Evolutionary conservation across 2,888 invertebrate species (phyloP).

Genomic region (Synanthedon vespiformis): DNA sequence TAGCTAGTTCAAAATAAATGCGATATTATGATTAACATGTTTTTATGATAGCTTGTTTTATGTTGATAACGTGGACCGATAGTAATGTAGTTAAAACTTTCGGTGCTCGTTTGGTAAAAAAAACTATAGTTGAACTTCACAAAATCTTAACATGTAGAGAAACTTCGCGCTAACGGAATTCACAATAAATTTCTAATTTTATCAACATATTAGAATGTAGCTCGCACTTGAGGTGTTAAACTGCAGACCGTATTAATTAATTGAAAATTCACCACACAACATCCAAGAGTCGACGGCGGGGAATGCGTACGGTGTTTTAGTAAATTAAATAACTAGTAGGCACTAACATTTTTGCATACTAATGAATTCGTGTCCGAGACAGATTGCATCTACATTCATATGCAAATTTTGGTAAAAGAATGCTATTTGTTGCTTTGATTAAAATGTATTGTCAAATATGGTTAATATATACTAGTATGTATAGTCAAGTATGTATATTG

Average conservation of each 20-base stretch:
- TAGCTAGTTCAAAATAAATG: too few species aligned
- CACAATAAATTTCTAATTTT: too few species aligned
- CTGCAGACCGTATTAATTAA: slow-evolving; percentile 10
- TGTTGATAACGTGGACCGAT: too few species aligned
- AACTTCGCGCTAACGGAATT: too few species aligned
- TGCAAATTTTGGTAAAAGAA: neutral
- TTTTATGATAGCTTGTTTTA: too few species aligned
- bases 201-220: too few species aligned
- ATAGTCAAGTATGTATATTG: neutral
- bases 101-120: too few species aligned
- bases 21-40: too few species aligned
- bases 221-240: neutral
- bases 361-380: neutral
- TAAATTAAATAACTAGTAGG: neutral
- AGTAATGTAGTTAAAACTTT: too few species aligned
- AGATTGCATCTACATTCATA: neutral
- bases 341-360: neutral
- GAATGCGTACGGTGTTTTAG: slow-evolving; percentile 3
- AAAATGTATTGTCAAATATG: neutral
- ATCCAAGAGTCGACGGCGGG: slow-evolving; percentile 1
- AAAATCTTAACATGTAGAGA: too few species aligned
- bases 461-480: neutral
- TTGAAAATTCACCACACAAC: slow-evolving; percentile 15
- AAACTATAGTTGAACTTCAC: too few species aligned
- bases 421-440: neutral